Base-by-base conservation (phyloP, 2,113 vertebrate genomes). In the Callorhinus ursinus region DNA sequence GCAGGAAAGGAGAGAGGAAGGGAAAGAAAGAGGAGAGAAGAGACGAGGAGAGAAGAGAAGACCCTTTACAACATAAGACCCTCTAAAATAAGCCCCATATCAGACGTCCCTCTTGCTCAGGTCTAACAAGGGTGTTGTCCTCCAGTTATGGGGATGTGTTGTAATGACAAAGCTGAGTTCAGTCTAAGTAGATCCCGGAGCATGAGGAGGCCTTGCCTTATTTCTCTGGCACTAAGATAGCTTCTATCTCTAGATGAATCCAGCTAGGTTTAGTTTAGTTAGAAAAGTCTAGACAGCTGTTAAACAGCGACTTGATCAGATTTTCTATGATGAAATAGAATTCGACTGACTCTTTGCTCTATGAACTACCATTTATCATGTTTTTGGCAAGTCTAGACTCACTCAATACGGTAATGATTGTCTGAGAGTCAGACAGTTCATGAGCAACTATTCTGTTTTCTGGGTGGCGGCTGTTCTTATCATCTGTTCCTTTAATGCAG, bases 361-460 rank as follows among this genome's bases (percentile, higher is more conserved):
- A 31, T 74, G 49, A 79, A 36, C 83, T 88, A 49, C 39, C 84
- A 71, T 57, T 83, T 86, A 69, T 42, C 12, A 1, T 79, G 11
- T 69, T 57, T 88, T 95, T 42, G 36, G 46, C 59, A 88, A 84
- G 49, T 65, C 57, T 88, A 36, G 31, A 88, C 84, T 81, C 8
- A 69, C 16, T 88, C 33, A 63, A 10, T 46, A 79, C 55, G 26
- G 9, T 88, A 61, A 81, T 65, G 59, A 74, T 61, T 81, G 14
- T 69, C 69, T 63, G 42, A 87, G 67, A 93, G 51, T 12, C 71
- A 77, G 74, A 63, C 15, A 71, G 83, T 81, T 90, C 51, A 63
- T 53, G 46, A 71, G 26, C 57, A 72, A 51, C 51, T 92, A 46
- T 81, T 67, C 42, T 77, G 24, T 95, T 88, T 97, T 95, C 91